phyloP scores from a whole-genome alignment of 2,888 invertebrate species.

The Buathra laborator region DNA sequence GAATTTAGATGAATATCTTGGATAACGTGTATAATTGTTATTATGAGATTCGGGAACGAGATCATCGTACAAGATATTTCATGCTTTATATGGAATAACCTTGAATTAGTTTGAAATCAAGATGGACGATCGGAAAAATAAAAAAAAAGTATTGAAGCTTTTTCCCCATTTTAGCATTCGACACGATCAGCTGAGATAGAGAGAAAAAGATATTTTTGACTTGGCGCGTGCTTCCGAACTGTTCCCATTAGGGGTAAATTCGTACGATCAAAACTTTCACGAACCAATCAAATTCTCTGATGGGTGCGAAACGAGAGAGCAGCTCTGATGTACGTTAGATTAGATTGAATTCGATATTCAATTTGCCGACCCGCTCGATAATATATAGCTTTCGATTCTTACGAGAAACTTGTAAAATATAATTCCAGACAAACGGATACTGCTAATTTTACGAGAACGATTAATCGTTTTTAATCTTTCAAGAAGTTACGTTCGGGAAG shows the following conservation, averaged over 20 bases:
- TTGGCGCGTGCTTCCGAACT: constrained; percentile 45
- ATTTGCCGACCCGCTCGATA: constrained; percentile 5
- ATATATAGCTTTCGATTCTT: not conserved
- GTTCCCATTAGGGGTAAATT: constrained; percentile 38
- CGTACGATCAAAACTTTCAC: constrained; percentile 36
- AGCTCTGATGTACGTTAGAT: constrained; percentile 15
- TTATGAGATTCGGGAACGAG: not conserved
- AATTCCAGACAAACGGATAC: not conserved
- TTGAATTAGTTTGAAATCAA: not conserved
- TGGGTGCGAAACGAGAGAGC: constrained; percentile 25
- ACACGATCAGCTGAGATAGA: no score
- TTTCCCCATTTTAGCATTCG: no score
- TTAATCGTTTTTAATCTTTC: no score
- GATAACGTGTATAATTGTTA: not conserved
- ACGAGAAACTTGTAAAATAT: not conserved
- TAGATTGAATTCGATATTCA: constrained; percentile 51
- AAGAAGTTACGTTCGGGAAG: no score
- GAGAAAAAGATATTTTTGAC: constrained; percentile 17
- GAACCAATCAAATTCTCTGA: constrained; percentile 51
- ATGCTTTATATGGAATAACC: not conserved
- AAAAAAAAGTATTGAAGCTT: not conserved
- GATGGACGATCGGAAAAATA: not conserved
- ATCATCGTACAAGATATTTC: not conserved
- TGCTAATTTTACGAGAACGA: no score
- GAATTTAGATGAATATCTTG: not conserved